Evolutionary conservation across 2,888 invertebrate species (phyloP), one percentile per base, ranked within the genome.

Genomic region (Lasioglossum calceatum): DNA sequence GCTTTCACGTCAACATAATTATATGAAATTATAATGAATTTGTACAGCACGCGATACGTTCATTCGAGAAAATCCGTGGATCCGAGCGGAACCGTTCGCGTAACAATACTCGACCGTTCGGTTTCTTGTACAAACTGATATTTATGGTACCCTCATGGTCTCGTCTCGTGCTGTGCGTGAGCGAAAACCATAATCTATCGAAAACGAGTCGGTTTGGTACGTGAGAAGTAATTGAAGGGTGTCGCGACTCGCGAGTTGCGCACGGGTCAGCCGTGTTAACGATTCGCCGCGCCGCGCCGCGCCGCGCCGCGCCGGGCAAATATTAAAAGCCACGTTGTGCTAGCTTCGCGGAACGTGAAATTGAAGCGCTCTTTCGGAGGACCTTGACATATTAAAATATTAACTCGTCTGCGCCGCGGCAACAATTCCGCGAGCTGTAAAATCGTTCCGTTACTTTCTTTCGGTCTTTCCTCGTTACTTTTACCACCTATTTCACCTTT

Each of bases 181-280:
- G 87, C 87, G 87, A 83, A 79, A 90, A 86, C 91, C 91, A 90
- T 91, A 91, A 92, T 89, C 87, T 89, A 85, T 80, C 82, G 81
- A 72, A 76, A 82, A 42, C 75, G 85, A 77, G 81, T 76, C 80
- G 77, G 72, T 77, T 81, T 83, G 79, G 72, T 84, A 87, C 87
- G 90, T 86, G 87, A 87, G 86, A 81, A 81, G 80, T 91, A 90
- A 90, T 90, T 90, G 90, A 88, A 77, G 91, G 90, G 86, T 90
- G 84, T 82, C 87, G 75, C 74, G 50, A 58, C 83, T 82, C 87
- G 75, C 74, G 50, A 58, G 77, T 50, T 80, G 61, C 70, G 81
- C 71, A 36, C 81, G 78, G 82, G 84, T 89, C 90, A 84, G 88
- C 76, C 80, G 74, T 75, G 88, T 89, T 88, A 90, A 90, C 88